Evolutionary conservation across 2,797 vertebrate genomes (phyloP).

Genomic region (Pogonophryne albipinna): DNA sequence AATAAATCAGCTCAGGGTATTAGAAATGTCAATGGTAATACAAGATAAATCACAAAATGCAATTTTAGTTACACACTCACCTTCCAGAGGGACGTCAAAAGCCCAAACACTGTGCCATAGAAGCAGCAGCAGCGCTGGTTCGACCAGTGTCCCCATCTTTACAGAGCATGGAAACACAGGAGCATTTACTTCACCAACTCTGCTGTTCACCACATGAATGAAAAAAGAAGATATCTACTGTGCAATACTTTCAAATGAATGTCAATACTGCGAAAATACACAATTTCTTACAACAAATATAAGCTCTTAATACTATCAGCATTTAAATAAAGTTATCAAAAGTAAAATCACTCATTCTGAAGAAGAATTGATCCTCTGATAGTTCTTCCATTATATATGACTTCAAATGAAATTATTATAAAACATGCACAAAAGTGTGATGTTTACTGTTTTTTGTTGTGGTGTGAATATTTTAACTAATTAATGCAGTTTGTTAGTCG

Average conservation of each 20-base stretch:
- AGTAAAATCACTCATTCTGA: background rate
- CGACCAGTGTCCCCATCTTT: slow-evolving; percentile 78
- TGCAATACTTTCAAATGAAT: background rate
- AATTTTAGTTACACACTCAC: slow-evolving; percentile 82
- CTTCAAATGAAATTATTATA: background rate
- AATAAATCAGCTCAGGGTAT: slow-evolving; percentile 15
- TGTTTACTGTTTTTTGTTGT: background rate
- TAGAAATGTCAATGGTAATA: background rate
- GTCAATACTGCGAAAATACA: background rate
- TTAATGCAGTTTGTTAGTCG: background rate
- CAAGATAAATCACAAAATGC: background rate
- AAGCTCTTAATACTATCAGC: background rate
- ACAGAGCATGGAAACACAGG: slow-evolving; percentile 65
- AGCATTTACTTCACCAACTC: slow-evolving; percentile 24
- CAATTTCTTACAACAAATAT: background rate
- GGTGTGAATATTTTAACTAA: background rate
- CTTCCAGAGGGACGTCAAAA: slow-evolving; percentile 92
- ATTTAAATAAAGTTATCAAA: background rate
- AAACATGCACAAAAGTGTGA: background rate
- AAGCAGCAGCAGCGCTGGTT: slow-evolving; percentile 81
- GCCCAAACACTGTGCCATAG: slow-evolving; percentile 82
- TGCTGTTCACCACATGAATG: slow-evolving; percentile 30
- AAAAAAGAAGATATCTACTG: slow-evolving; percentile 1
- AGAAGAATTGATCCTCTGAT: background rate
- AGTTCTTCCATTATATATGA: background rate